A percentile compares a stretch with the other conserved stretches of the same genome.
Conservation (phyloP, 2,113 vertebrate genomes). For the Neopipo cinnamomea region DNA sequence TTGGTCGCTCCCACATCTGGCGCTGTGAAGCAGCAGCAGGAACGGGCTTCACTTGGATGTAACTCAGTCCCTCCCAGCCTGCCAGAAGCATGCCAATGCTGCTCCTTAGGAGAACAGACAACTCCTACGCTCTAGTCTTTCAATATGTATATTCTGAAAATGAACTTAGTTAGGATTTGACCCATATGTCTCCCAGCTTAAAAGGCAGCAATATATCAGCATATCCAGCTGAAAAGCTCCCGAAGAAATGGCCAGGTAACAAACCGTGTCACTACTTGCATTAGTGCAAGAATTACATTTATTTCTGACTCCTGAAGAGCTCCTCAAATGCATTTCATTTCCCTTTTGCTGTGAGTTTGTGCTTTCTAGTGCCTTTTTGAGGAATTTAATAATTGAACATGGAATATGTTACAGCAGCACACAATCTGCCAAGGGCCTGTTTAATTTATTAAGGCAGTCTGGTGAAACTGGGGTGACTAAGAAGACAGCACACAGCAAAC, state of each 20-base stretch:
- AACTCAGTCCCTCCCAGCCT: not conserved
- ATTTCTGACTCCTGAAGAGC: not conserved
- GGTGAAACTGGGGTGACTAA: not conserved
- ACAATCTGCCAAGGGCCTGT: not conserved
- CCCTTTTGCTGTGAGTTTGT: not conserved
- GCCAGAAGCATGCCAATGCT: not conserved
- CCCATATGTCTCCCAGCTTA: not conserved
- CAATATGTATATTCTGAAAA: not conserved
- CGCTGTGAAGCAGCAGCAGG: not conserved
- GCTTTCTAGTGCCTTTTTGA: not conserved
- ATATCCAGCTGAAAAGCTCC: not conserved
- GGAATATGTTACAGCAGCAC: not conserved
- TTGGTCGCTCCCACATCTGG: not conserved
- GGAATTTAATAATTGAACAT: not conserved
- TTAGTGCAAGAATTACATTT: not conserved
- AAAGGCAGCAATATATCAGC: not conserved
- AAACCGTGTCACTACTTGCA: not conserved
- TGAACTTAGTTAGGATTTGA: not conserved
- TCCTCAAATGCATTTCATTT: not conserved
- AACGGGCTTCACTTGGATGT: not conserved
- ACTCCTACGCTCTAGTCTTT: not conserved
- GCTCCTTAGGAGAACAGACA: not conserved
- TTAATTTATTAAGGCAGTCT: not conserved
- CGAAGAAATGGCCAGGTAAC: not conserved
- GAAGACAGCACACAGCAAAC: not conserved